Evolutionary conservation across 2,888 invertebrate species (phyloP).

Genomic region (Nemotelus pantherinus): DNA sequence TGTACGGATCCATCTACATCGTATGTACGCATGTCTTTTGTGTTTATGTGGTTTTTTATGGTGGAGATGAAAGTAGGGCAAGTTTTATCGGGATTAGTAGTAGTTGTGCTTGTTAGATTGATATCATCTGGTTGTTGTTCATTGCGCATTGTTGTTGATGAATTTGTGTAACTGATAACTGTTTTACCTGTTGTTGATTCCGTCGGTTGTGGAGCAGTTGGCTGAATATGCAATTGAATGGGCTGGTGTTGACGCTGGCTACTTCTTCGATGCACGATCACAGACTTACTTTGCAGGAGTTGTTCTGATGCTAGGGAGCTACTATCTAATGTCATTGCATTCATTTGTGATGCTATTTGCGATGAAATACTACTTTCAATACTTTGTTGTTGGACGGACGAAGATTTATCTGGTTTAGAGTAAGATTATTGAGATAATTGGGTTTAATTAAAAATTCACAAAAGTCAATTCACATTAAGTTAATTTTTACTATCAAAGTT

Average conservation of each 20-base stretch:
- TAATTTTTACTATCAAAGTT: no score
- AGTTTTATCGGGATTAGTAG: constrained; percentile 14
- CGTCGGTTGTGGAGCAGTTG: neutral
- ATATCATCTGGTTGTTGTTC: constrained; percentile 23
- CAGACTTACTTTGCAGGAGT: neutral
- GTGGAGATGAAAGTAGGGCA: constrained; percentile 21
- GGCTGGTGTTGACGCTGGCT: constrained; percentile 33
- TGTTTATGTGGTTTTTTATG: constrained; percentile 6
- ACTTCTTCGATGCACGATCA: constrained; percentile 29
- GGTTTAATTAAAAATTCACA: no score
- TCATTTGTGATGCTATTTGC: constrained; percentile 29
- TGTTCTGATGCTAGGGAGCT: neutral
- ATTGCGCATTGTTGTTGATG: constrained; percentile 26
- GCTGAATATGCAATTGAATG: constrained; percentile 20
- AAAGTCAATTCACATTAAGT: no score
- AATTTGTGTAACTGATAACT: constrained; percentile 28
- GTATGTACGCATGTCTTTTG: constrained; percentile 6
- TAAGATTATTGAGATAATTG: no score
- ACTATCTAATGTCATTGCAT: constrained; percentile 17
- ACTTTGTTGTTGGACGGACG: constrained; percentile 46
- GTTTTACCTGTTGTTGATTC: constrained; percentile 45
- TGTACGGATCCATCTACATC: neutral
- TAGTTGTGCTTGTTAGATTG: neutral
- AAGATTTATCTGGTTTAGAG: constrained; percentile 41
- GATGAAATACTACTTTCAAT: constrained; percentile 26